Base-by-base conservation (phyloP, 2,113 vertebrate genomes). In the Pollimyrus isidori region DNA sequence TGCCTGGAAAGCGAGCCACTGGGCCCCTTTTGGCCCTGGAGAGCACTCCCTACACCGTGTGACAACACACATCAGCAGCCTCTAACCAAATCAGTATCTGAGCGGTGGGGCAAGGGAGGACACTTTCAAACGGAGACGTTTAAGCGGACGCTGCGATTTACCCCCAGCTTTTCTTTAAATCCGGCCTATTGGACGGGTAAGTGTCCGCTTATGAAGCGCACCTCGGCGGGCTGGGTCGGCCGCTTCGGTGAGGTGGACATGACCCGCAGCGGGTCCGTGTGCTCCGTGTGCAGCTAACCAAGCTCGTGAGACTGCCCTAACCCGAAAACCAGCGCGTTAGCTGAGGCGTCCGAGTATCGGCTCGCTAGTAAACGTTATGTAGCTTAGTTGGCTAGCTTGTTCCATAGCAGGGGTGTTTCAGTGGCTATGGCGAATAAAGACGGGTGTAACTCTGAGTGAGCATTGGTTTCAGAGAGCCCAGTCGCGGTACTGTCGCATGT, bases 181-280 rank as follows among this genome's bases (percentile, higher is more conserved):
- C 95, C 94, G 95, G 95, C 95, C 95, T 95, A 93, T 95, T 93
- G 95, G 89, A 92, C 94, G 92, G 95, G 95, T 95, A 93, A 96
- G 95, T 95, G 87, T 39, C 88, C 85, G 88, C 89, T 52, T 62
- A 4, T 48, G 62, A 30, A 50, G 45, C 52, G 46, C 45, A 80
- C 73, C 73, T 35, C 82, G 82, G 23, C 82, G 23, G 45, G 46
- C 19, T 84, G 39, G 19, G 19, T 49, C 46, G 82, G 39, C 83
- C 48, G 23, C 48, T n/a, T 13, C 23, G 83, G 23, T 26, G 45
- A 86, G 4, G 23, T 19, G 45, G 45, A 86, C 45, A 26, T 49
- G 83, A 3, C 21, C 85, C 13, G 50, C 26, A 86, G 45, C 83
- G 45, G 17, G 42, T 52, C 45, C 23, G 15, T n/a, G 46, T 42